Evolutionary conservation across 2,888 invertebrate species (phyloP).

Genomic region (Pandemis corylana): DNA sequence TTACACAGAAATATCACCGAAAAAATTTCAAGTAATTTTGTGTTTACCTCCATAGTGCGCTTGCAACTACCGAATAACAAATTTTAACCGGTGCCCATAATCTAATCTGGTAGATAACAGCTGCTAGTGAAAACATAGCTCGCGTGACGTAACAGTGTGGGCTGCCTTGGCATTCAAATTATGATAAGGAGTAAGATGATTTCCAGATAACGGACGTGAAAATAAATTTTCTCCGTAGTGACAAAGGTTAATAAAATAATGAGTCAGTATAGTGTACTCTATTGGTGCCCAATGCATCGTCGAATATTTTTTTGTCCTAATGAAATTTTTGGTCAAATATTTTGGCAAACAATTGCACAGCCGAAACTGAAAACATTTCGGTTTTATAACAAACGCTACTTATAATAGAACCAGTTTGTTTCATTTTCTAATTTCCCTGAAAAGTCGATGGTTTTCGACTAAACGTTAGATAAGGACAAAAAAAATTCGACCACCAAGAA

Average conservation of each 20-base stretch:
- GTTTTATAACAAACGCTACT: no score
- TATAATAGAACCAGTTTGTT: no score
- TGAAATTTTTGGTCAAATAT: no score
- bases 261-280: neutral
- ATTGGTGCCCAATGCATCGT: no score
- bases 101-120: constrained; percentile 49
- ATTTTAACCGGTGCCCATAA: constrained; percentile 36
- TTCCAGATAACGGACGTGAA: neutral
- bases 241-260: neutral
- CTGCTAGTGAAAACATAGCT: constrained; percentile 24
- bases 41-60: constrained; percentile 51
- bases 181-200: constrained; percentile 21
- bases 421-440: no score
- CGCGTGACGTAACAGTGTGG: constrained; percentile 1
- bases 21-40: neutral
- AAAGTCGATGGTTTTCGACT: no score
- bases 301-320: no score
- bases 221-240: neutral
- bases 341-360: no score
- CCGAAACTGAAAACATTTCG: no score
- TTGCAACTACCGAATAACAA: constrained; percentile 44
- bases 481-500: no score
- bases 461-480: no score
- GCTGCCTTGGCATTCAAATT: constrained; percentile 28
- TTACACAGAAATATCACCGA: neutral